Base-by-base conservation (phyloP, 2,797 vertebrate species). In the Sebastes hopkinsi region DNA sequence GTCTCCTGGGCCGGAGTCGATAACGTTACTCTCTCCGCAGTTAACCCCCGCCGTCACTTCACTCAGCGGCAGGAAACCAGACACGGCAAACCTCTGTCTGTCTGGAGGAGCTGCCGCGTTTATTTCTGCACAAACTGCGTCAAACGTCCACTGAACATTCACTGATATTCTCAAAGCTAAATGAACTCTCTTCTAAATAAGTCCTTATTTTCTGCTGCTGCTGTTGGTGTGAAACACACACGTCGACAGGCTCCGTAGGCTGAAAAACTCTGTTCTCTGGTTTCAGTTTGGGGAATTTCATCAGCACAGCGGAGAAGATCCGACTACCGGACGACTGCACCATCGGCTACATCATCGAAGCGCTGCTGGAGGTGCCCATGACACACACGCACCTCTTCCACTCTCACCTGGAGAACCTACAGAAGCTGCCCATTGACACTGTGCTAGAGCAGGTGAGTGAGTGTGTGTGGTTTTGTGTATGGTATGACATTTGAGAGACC, bases 251-350 rank as follows among this genome's bases (percentile, higher is more conserved):
- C 14, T 20, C 8, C 25, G 1, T 13, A 22, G 25, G 25, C 8
- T 72, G n/a, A 62, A 56, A 32, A 56, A 32, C 11, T 38, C 30
- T 80, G 32, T 30, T n/a, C 42, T 73, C 23, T 83, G 62, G 0
- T 83, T 55, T 46, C 91, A 99, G 98, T 94, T 93, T 99, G 81
- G 98, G 98, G 14, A 97, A 98, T 80, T 99, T 99, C 92, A 99
- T 99, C 92, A 99, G 96, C 75, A 99, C 98, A 0, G 98, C 98
- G 0, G 98, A 99, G 92, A 96, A 97, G 87, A 97, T 99, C 38
- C 97, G 98, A 18, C 97, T 99, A 4, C 98, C 98, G 0, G 98
- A 99, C 0, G 98, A 99, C 94, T 99, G 98, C 92, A 99, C 98
- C 0, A 96, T 99, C 1, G 98, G 98, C 73, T 99, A 99, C 94